Conservation (phyloP, 2,888 invertebrate genomes). For the Sabatieria punctata region DNA sequence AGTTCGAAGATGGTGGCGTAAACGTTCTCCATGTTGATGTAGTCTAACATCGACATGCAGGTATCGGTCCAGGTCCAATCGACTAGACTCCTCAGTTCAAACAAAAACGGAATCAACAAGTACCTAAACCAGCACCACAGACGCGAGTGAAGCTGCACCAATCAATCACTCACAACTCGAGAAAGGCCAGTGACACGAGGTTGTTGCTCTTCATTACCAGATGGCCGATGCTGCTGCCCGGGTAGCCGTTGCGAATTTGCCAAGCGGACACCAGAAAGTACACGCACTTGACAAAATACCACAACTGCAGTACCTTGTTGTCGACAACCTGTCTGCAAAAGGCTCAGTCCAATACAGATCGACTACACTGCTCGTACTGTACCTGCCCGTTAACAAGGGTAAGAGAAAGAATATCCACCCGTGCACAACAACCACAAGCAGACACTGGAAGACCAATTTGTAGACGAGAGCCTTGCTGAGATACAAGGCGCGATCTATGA, state of each 20-base stretch:
- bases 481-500: slow-evolving; percentile 86
- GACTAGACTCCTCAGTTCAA: slow-evolving; percentile 87
- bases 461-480: slow-evolving; percentile 77
- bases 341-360: too few species aligned
- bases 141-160: too few species aligned
- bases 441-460: slow-evolving; percentile 58
- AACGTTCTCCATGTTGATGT: slow-evolving; percentile 99
- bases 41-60: slow-evolving; percentile 90
- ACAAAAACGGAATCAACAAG: slow-evolving; percentile 83
- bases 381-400: slow-evolving; percentile 81
- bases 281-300: slow-evolving; percentile 93
- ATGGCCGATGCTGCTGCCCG: slow-evolving; percentile 88
- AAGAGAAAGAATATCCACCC: slow-evolving; percentile 93
- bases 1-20: slow-evolving; percentile 82
- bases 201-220: slow-evolving; percentile 91
- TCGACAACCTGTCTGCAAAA: too few species aligned
- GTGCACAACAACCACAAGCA: slow-evolving; percentile 73
- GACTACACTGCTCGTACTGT: too few species aligned
- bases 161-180: slow-evolving; percentile 78
- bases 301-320: slow-evolving; percentile 71
- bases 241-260: slow-evolving; percentile 94
- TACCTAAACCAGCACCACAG: too few species aligned
- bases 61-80: slow-evolving; percentile 99
- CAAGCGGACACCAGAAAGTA: slow-evolving; percentile 88
- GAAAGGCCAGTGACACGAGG: slow-evolving; percentile 73